Evolutionary conservation across 2,888 invertebrate species (phyloP), one percentile per base, ranked within the genome.

Genomic region (Drosophila helvetica): DNA sequence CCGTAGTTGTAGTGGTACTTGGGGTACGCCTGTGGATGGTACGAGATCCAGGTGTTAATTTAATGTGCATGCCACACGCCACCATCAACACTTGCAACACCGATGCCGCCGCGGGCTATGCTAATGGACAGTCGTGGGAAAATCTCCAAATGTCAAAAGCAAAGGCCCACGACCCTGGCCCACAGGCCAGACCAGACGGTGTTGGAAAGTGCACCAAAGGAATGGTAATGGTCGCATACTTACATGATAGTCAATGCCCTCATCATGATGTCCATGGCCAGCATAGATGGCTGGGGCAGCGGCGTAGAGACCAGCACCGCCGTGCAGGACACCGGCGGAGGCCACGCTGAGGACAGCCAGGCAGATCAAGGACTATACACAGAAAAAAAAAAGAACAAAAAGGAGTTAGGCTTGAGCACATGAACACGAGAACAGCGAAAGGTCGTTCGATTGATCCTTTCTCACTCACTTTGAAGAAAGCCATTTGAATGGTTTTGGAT

Each of bases 1-100:
- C 92, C 92, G 62, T 92, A 92, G 84, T 92, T 92, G 91, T 91
- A 92, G 74, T 92, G 91, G 78, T 92, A 92, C 86, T 91, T 91
- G 78, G 92, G 92, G 52, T 92, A 90, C 54, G 92, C 89, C 92
- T 92, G 77, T 4, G 55, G 59, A 53, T 50, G 8, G n/a, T 38
- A 38, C 10, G 15, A 17, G n/a, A 22, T 54, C n/a, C 8, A 42
- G 61, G 69, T 70, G 62, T 54, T 62, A 71, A 71, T 70, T 72
- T 70, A 17, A 47, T 71, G 74, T 73, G 70, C 76, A 72, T 70
- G 80, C 70, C 74, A 69, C 83, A 82, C 82, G 79, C 74, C 67
- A 77, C 22, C 48, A 18, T n/a, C 47, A 57, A 25, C 47, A 45
- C 22, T 38, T 38, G 38, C 18, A 62, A 55, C 50, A 53, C 45